Base-by-base conservation (phyloP, 2,797 vertebrate species). In the Erpetoichthys calabaricus region DNA sequence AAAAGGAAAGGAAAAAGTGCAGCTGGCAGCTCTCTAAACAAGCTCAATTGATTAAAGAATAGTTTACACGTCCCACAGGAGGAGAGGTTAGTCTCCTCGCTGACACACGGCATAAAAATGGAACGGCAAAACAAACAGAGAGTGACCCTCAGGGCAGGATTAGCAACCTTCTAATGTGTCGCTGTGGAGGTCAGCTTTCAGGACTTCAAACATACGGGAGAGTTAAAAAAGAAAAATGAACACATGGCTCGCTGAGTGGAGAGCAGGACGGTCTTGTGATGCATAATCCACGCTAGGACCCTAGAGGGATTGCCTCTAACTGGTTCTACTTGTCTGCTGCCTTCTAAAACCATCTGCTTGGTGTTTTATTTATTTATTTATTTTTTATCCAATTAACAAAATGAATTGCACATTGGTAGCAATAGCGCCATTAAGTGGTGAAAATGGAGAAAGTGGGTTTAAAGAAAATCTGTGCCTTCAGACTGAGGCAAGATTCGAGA, bases 21-120 rank as follows among this genome's bases (percentile, higher is more conserved):
- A 67, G 63, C 65, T 66, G 59, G 61, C 64, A 64, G 8, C 58
- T 67, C 64, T 63, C 62, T 58, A 67, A 64, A 72, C 69, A 75
- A 63, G 75, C 75, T 73, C 62, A 67, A 67, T 68, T 56, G 59
- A 70, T 78, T 75, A 77, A 80, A 65, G 64, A 68, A 60, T 63
- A 64, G 64, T 67, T 69, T 73, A 83, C 68, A 58, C 74, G 72
- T 79, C 77, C 77, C 82, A 8, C 44, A 65, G 84, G 85, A 83
- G 62, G 66, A 61, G 64, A 8, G 45, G 65, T 65, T 75, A 67
- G 57, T 64, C 52, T 66, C 58, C 52, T 63, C 61, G 49, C 69
- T 62, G 61, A 60, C 25, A 2, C 58, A 57, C 59, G 47, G 73
- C 76, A 77, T 74, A 68, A 77, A 73, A 79, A 72, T 70, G 67